These are phyloP conservation scores for Drosophila putrida DNA, from an alignment of 2,888 invertebrate species.

Conservation along the genomic window DNA sequence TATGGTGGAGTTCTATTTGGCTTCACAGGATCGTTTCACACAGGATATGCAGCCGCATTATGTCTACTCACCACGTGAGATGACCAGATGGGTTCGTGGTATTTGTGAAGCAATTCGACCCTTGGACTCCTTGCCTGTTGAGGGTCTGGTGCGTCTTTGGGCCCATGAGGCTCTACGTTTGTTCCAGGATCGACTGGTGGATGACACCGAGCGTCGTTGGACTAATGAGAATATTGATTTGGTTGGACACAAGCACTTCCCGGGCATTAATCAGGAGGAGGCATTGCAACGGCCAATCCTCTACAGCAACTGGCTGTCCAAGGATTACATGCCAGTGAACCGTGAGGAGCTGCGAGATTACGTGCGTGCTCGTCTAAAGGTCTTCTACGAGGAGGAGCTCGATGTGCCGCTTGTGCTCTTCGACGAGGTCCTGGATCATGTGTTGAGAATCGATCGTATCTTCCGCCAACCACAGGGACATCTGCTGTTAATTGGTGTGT, in stretches of 20 bases:
- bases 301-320: conserved; percentile 99
- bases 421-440: conserved; percentile 99
- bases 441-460: conserved; percentile 98
- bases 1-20: conserved; percentile 99
- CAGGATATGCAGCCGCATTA: conserved; percentile 99
- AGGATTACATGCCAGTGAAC: conserved; percentile 98
- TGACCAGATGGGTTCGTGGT: conserved; percentile 99
- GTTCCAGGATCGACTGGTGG: conserved; percentile 98
- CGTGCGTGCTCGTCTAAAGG: conserved; percentile 97
- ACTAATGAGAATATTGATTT: conserved; percentile 98
- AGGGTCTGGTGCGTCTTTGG: conserved; percentile 99
- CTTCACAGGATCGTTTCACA: conserved; percentile 98
- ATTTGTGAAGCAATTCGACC: conserved; percentile 99
- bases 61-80: conserved; percentile 99
- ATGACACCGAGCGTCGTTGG: conserved; percentile 97
- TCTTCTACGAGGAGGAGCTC: conserved; percentile 99
- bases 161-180: conserved; percentile 99
- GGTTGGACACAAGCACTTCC: conserved; percentile 97
- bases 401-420: conserved; percentile 99
- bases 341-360: conserved; percentile 98
- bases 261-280: conserved; percentile 92
- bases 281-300: conserved; percentile 97
- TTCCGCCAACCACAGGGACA: conserved; percentile 99
- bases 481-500: conserved; percentile 98
- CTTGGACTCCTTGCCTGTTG: conserved; percentile 94